Evolutionary conservation across 2,113 vertebrate genomes (phyloP).

Genomic region (Columba livia): DNA sequence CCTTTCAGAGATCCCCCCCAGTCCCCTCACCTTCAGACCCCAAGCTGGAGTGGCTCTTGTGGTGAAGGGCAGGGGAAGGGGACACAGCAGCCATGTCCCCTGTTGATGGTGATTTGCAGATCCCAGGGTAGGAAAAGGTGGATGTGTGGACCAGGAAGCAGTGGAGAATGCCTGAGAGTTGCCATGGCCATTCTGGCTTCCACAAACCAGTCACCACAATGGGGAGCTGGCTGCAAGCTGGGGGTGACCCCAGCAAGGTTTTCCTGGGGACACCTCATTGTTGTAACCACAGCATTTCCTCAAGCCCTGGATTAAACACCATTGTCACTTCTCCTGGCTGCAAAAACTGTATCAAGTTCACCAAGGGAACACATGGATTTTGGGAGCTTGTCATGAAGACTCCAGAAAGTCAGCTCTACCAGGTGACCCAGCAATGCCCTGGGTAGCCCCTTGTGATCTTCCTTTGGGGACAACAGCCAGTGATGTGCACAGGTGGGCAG

Average conservation of each 20-base stretch:
- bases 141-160: background rate
- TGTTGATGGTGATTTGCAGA: background rate
- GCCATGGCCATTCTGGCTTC: accelerated
- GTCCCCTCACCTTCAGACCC: background rate
- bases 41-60: background rate
- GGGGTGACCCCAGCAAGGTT: background rate
- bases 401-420: background rate
- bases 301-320: background rate
- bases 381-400: background rate
- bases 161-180: background rate
- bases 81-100: background rate
- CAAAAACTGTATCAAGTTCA: background rate
- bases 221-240: background rate
- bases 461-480: too few species aligned
- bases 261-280: background rate
- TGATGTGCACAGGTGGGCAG: background rate
- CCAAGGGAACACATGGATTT: background rate
- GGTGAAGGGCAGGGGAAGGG: background rate
- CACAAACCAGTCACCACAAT: background rate
- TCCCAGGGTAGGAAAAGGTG: background rate
- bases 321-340: background rate
- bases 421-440: background rate
- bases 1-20: background rate
- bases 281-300: accelerated
- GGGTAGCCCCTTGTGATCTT: background rate